These are phyloP conservation scores for Gila robusta DNA, from an alignment of 2,797 vertebrate genomes.

Conservation along the genomic window DNA sequence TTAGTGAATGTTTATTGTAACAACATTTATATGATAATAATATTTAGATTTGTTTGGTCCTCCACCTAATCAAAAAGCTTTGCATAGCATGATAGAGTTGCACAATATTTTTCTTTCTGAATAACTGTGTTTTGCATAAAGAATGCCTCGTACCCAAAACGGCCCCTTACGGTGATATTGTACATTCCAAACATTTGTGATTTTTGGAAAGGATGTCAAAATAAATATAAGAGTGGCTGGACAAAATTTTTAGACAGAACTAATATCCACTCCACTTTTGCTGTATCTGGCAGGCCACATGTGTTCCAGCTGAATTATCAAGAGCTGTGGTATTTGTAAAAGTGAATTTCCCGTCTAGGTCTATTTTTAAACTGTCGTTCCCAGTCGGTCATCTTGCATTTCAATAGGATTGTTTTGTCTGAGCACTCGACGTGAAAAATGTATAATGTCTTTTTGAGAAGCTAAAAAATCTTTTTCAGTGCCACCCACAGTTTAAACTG, in stretches of 20 bases:
- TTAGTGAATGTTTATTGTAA: conserved; percentile 64
- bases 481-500: background rate
- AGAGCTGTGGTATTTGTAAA: conserved; percentile 37
- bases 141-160: conserved; percentile 19
- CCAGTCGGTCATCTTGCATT: conserved; percentile 23
- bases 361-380: conserved; percentile 72
- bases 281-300: conserved; percentile 65
- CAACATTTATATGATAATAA: conserved; percentile 67
- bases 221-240: conserved; percentile 54
- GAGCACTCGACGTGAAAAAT: conserved; percentile 53
- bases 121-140: conserved; percentile 66
- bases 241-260: conserved; percentile 62
- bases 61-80: conserved; percentile 50
- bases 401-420: conserved; percentile 50
- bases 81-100: conserved; percentile 64
- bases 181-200: conserved; percentile 66
- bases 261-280: conserved; percentile 54
- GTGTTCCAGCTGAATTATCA: conserved; percentile 64
- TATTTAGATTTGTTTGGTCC: conserved; percentile 67
- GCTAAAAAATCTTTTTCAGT: background rate
- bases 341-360: conserved; percentile 64
- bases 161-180: conserved; percentile 59
- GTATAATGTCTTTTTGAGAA: conserved; percentile 48
- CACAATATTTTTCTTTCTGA: conserved; percentile 66
- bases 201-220: conserved; percentile 69